Percentiles rank a stretch among this genome's conserved stretches.
These are phyloP conservation scores for Aspidiotus rigidus DNA, from an alignment of 2,888 invertebrate genomes.

Conservation along the genomic window DNA sequence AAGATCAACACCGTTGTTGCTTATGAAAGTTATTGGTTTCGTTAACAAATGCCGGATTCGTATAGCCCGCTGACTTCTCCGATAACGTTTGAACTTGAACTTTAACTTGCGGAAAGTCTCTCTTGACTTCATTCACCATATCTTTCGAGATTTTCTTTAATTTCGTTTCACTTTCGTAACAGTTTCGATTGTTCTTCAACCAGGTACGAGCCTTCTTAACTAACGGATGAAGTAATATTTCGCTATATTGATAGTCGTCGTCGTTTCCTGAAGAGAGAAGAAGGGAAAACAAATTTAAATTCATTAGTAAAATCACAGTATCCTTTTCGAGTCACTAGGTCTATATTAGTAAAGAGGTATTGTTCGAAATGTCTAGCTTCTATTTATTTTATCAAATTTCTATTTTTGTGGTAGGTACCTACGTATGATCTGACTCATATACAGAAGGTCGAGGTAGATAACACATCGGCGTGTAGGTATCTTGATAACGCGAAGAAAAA, in stretches of 20 bases:
- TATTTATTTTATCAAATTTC: not conserved
- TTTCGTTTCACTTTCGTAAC: conserved; percentile 31
- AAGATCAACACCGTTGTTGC: too few species aligned
- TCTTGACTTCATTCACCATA: conserved; percentile 6
- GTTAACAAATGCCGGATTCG: conserved; percentile 12
- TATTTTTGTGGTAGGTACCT: not conserved
- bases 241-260: conserved; percentile 55
- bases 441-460: too few species aligned
- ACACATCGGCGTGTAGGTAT: too few species aligned
- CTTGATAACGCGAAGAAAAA: too few species aligned
- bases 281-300: not conserved
- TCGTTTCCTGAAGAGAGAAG: not conserved
- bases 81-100: conserved; percentile 9
- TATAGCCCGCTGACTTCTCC: conserved; percentile 15
- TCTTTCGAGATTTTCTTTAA: conserved; percentile 14
- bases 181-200: conserved; percentile 42
- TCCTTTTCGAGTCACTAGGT: too few species aligned
- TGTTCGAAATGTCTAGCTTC: too few species aligned
- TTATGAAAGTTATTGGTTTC: conserved; percentile 7
- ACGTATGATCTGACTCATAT: too few species aligned
- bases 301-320: too few species aligned
- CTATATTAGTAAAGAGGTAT: too few species aligned
- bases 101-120: conserved; percentile 18
- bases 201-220: conserved; percentile 50
- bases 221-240: conserved; percentile 56